These are phyloP conservation scores for Diadromus collaris DNA, from an alignment of 2,888 invertebrate species.

Conservation along the genomic window DNA sequence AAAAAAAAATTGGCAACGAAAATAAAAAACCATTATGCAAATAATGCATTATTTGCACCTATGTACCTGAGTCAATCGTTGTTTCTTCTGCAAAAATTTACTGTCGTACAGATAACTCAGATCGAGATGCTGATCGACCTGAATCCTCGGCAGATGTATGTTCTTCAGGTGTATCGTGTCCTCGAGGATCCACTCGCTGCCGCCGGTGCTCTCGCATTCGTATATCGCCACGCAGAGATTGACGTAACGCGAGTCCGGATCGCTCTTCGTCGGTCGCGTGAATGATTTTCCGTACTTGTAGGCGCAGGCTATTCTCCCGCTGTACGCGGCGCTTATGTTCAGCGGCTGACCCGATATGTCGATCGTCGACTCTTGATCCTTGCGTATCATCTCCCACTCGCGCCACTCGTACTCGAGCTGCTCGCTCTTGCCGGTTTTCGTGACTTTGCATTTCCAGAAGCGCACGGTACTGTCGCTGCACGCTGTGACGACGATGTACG, in stretches of 20 bases:
- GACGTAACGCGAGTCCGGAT: constrained; percentile 91
- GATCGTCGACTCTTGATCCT: constrained; percentile 84
- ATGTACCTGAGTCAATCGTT: constrained; percentile 91
- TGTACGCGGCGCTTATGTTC: constrained; percentile 98
- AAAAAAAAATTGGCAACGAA: no score
- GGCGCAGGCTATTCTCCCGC: constrained; percentile 98
- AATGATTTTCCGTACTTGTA: constrained; percentile 97
- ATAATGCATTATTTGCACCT: no score
- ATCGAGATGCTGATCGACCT: constrained; percentile 91
- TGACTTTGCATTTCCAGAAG: constrained; percentile 92
- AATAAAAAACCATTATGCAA: no score
- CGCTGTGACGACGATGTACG: constrained; percentile 97
- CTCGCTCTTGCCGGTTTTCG: constrained; percentile 81
- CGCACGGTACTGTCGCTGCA: constrained; percentile 96
- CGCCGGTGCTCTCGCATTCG: constrained; percentile 99
- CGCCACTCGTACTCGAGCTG: constrained; percentile 87
- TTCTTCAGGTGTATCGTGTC: constrained; percentile 97
- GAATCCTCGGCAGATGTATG: constrained; percentile 92
- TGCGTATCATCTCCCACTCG: constrained; percentile 95
- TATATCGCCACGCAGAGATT: constrained; percentile 97
- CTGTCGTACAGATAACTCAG: constrained; percentile 91
- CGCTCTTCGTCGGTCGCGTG: constrained; percentile 88
- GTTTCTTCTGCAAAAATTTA: constrained; percentile 90
- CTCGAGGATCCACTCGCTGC: constrained; percentile 96
- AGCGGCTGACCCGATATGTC: constrained; percentile 91